A percentile compares a stretch with the other conserved stretches of the same genome.
Evolutionary conservation across 2,113 vertebrate species (phyloP).

Genomic region (Phaetusa simplex): DNA sequence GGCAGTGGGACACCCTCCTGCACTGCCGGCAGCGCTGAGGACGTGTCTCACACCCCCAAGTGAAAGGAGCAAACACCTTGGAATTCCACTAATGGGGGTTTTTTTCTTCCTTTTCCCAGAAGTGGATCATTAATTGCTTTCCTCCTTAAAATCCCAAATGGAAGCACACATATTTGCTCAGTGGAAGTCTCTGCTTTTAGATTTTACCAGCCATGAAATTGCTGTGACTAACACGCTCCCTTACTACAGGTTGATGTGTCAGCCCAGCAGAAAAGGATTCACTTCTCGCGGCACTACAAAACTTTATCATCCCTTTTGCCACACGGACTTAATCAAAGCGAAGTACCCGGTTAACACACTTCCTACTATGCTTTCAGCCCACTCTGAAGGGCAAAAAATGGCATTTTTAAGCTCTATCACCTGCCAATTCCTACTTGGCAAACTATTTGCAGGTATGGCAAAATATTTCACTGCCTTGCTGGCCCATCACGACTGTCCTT

Average conservation of each 20-base stretch:
- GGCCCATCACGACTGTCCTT: background rate
- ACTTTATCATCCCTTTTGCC: background rate
- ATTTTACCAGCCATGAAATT: background rate
- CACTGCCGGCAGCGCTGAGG: background rate
- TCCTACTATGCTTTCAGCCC: background rate
- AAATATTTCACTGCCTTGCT: background rate
- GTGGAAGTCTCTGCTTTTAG: background rate
- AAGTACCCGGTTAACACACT: background rate
- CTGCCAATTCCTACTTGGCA: background rate
- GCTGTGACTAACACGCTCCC: background rate
- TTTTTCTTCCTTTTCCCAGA: background rate
- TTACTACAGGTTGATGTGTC: background rate
- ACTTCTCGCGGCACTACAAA: background rate
- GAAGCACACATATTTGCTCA: background rate
- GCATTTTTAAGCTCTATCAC: background rate
- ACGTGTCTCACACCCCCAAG: rapidly evolving
- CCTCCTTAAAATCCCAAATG: background rate
- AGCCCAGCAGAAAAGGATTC: background rate
- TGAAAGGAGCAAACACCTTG: background rate
- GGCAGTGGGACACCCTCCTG: background rate
- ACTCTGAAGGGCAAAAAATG: background rate
- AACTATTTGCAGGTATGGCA: background rate
- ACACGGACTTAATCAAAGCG: background rate
- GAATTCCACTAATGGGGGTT: rapidly evolving
- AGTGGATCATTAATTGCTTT: background rate